Conservation (phyloP, 1,140 invertebrate species). For the Rhagoletis pomonella region DNA sequence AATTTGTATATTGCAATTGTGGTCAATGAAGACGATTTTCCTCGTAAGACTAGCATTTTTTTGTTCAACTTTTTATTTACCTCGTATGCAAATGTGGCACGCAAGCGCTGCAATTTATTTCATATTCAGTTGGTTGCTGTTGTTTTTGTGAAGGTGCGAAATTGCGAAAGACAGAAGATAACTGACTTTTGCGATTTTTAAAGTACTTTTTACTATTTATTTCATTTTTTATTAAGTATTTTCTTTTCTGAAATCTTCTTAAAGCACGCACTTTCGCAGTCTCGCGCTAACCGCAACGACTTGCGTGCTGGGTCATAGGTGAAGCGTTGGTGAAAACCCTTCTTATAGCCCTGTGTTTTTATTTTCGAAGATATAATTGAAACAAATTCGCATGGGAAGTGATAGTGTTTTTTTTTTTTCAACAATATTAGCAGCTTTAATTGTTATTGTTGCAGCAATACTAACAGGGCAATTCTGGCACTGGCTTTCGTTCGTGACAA, state of each 20-base stretch:
- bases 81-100: slow-evolving; percentile 42
- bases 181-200: slow-evolving; percentile 36
- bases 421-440: no score
- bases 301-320: slow-evolving; percentile 26
- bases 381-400: background rate
- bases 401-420: no score
- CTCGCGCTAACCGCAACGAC: slow-evolving; percentile 1
- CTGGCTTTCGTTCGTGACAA: no score
- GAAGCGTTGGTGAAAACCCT: background rate
- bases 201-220: background rate
- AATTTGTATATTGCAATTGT: slow-evolving; percentile 3
- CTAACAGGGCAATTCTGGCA: no score
- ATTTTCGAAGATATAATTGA: background rate
- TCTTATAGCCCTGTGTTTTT: background rate
- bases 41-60: background rate
- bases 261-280: slow-evolving; percentile 25
- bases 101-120: slow-evolving; percentile 12
- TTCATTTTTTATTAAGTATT: background rate
- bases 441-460: no score
- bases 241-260: background rate
- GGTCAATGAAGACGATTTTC: slow-evolving; percentile 11
- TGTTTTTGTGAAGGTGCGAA: slow-evolving; percentile 29
- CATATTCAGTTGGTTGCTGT: background rate
- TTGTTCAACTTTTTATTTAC: background rate
- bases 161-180: slow-evolving; percentile 44